Conservation (phyloP, 2,797 vertebrate genomes). For the Cryptoprocta ferox region DNA sequence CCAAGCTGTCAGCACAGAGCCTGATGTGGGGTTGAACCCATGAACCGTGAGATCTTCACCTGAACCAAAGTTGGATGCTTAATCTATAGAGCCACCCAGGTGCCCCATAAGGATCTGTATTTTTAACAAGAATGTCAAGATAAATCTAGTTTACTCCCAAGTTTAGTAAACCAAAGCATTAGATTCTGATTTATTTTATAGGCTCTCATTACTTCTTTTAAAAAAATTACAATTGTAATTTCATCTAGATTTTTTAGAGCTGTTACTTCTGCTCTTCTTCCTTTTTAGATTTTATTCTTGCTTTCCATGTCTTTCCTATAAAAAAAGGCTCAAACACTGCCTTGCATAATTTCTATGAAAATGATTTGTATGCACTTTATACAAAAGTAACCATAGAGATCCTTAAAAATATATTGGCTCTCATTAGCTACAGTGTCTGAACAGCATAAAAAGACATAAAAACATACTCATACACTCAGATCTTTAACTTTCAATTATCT, state of each 20-base stretch:
- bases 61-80: no score
- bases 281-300: constrained; percentile 19
- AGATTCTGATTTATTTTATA: neutral
- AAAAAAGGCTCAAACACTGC: neutral
- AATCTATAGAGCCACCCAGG: no score
- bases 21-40: no score
- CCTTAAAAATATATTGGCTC: constrained; percentile 50
- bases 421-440: constrained; percentile 33
- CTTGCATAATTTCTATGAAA: constrained; percentile 10
- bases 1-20: no score
- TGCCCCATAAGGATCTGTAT: neutral
- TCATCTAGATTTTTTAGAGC: neutral
- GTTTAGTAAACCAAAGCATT: neutral
- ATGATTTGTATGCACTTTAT: constrained; percentile 40
- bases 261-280: neutral
- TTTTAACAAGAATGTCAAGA: neutral
- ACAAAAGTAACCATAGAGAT: constrained; percentile 37
- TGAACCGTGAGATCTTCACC: no score
- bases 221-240: neutral
- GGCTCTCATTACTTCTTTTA: neutral
- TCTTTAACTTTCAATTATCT: constrained; percentile 11
- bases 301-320: neutral
- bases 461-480: neutral
- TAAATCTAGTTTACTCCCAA: neutral
- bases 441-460: constrained; percentile 18